Base-by-base conservation (phyloP, 2,113 vertebrate species). In the Ophiodon elongatus region DNA sequence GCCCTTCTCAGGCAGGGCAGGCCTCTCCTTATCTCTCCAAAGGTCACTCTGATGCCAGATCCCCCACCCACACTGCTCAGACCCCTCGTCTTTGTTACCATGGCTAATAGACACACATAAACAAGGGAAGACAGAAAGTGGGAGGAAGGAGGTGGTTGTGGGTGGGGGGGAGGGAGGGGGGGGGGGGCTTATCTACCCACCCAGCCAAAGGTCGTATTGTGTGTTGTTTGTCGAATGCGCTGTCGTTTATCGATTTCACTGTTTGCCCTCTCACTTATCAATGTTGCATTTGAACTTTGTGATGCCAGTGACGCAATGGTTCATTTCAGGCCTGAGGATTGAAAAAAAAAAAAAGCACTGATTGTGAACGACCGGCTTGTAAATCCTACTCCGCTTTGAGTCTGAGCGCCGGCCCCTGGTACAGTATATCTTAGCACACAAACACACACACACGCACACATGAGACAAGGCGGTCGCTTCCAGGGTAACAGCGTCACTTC, bases 141-240 rank as follows among this genome's bases (percentile, higher is more conserved):
- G 54, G 54, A 25, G 54, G 23, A 59, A 88, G 27, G 8, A 13
- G 35, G n/a, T 62, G 15, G 37, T n/a, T n/a, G n/a, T n/a, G n/a
- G n/a, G 63, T 31, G 50, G 79, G n/a, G 47, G 35, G 33, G 31
- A 14, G 54, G 41, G 13, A 11, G 19, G 56, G 21, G 52, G 50
- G 19, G 25, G 23, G 17, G 54, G 37, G 39, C 79, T 89, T 92
- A 90, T 92, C 85, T 85, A 21, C 10, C 56, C 39, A 59, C 27
- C 71, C 89, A 93, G 91, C 66, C 88, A 93, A 93, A 93, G 90
- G 91, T 92, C 72, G 35, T 21, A 76, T 67, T 76, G 82, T 90
- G 76, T 1, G 59, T 15, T 56, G 69, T 84, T 90, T 89, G 86
- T 83, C 71, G 75, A 77, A 88, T 84, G 41, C 37, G 17, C 57